Conservation (phyloP, 2,888 invertebrate species). For the Steinernema scapterisci region DNA sequence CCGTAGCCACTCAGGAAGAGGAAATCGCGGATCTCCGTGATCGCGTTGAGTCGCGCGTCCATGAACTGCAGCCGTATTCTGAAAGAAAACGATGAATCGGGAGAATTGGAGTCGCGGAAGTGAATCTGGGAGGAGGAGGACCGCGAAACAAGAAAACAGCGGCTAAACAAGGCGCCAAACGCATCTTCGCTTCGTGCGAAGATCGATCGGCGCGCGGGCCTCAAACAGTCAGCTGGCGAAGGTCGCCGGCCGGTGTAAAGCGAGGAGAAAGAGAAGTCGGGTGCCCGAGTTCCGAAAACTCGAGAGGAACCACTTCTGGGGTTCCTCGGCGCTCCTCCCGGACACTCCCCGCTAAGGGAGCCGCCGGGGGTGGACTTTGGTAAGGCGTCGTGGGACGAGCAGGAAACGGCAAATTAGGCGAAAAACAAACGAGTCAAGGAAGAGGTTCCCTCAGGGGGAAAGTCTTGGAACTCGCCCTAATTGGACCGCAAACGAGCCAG, state of each 20-base stretch:
- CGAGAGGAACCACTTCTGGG: not conserved
- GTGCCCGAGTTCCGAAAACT: not conserved
- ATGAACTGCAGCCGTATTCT: slow-evolving; percentile 27
- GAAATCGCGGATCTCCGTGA: slow-evolving; percentile 49
- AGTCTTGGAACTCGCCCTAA: not conserved
- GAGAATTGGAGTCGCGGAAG: not conserved
- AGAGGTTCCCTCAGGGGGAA: too few relatives aligned
- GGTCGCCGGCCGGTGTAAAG: slow-evolving; percentile 21
- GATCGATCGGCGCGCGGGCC: slow-evolving; percentile 30
- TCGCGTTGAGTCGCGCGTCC: slow-evolving; percentile 19
- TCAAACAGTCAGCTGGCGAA: slow-evolving; percentile 19
- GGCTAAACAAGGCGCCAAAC: not conserved
- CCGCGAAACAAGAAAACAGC: not conserved
- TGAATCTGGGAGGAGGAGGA: not conserved
- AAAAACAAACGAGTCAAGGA: too few relatives aligned
- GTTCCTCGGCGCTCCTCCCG: not conserved
- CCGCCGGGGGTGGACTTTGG: not conserved
- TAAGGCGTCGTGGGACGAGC: not conserved
- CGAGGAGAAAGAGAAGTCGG: not conserved
- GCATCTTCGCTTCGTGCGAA: not conserved
- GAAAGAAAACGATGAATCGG: not conserved
- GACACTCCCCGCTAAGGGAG: not conserved
- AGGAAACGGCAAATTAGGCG: too few relatives aligned
- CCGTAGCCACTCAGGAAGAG: slow-evolving; percentile 54
- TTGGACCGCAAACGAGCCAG: not conserved